A percentile compares a stretch with the other conserved stretches of the same genome.
Conservation (phyloP, 2,888 invertebrate species). For the Timema cristinae region DNA sequence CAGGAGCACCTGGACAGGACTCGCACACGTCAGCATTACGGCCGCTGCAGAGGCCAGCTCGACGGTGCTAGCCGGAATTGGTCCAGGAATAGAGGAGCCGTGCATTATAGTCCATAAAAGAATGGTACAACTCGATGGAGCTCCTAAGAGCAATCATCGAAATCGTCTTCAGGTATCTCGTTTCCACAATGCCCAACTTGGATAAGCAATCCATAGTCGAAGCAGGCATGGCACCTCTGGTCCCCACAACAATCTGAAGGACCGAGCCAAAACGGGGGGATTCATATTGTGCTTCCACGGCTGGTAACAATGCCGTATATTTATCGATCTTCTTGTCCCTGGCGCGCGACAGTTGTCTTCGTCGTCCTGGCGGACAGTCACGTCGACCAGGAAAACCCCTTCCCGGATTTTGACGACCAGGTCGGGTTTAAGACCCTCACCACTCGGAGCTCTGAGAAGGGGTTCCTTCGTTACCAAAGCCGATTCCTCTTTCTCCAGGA, state of each 20-base stretch:
- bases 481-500: neutral
- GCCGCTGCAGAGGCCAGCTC: no score
- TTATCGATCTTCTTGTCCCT: slow-evolving; percentile 35
- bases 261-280: slow-evolving; percentile 30
- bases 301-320: slow-evolving; percentile 32
- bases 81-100: no score
- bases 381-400: slow-evolving; percentile 37
- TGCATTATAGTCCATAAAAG: no score
- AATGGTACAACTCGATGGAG: slow-evolving; percentile 32
- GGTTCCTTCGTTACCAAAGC: neutral
- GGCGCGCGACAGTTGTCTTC: slow-evolving; percentile 32
- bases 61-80: no score
- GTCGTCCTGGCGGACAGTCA: slow-evolving; percentile 35
- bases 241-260: slow-evolving; percentile 40
- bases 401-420: slow-evolving; percentile 35
- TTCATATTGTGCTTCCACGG: slow-evolving; percentile 21
- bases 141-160: slow-evolving; percentile 37
- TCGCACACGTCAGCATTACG: no score
- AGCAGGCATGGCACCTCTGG: slow-evolving; percentile 39
- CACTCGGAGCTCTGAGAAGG: neutral
- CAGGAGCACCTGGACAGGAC: no score
- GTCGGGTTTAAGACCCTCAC: slow-evolving; percentile 37
- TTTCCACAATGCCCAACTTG: slow-evolving; percentile 33
- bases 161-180: slow-evolving; percentile 32
- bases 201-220: slow-evolving; percentile 33